These are phyloP conservation scores for Autographa pulchrina DNA, from an alignment of 2,888 invertebrate species.

Conservation along the genomic window DNA sequence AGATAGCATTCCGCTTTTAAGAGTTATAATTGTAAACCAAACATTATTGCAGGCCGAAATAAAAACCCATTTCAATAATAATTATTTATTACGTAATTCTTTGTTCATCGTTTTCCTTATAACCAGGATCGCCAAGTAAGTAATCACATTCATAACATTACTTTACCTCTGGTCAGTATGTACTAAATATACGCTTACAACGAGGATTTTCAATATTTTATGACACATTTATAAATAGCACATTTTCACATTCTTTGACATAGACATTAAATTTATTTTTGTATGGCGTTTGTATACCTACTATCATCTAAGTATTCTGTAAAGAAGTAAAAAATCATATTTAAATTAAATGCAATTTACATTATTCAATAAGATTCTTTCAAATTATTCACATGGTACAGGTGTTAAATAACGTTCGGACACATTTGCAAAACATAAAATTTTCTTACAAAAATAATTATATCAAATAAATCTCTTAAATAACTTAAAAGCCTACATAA, in stretches of 20 bases:
- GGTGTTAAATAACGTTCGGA: constrained; percentile 44
- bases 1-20: constrained; percentile 68
- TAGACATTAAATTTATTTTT: constrained; percentile 48
- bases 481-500: constrained; percentile 87
- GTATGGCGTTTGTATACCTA: constrained; percentile 49
- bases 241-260: constrained; percentile 54
- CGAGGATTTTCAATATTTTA: constrained; percentile 56
- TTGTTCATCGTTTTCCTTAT: constrained; percentile 74
- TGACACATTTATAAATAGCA: constrained; percentile 61
- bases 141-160: constrained; percentile 59
- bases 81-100: constrained; percentile 81
- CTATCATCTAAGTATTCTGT: constrained; percentile 23
- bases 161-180: constrained; percentile 53
- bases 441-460: constrained; percentile 63
- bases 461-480: constrained; percentile 75
- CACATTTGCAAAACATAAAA: constrained; percentile 59
- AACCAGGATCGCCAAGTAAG: constrained; percentile 63
- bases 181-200: constrained; percentile 58
- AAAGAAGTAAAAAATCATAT: constrained; percentile 30
- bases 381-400: constrained; percentile 38
- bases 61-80: constrained; percentile 61
- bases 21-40: constrained; percentile 47
- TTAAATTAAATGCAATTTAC: constrained; percentile 46
- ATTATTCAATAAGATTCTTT: constrained; percentile 32
- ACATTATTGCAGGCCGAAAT: constrained; percentile 31